Evolutionary conservation across 1,140 invertebrate genomes (phyloP), one percentile per base, ranked within the genome.

Genomic region (Philopotamus ludificatus): DNA sequence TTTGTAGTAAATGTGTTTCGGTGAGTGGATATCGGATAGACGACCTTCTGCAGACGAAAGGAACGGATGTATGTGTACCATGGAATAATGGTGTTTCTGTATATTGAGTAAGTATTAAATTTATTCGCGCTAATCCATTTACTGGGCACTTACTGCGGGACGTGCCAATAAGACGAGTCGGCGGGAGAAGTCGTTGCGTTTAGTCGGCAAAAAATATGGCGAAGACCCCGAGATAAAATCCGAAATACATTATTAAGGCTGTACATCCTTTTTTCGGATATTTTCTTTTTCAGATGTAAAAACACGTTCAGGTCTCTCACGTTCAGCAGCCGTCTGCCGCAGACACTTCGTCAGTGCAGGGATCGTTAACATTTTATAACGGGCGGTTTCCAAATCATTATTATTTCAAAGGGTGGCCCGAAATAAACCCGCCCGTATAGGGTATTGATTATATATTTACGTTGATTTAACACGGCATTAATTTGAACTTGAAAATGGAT

Each of bases 211-310:
- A 50, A 50, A 50, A 50, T n/a, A n/a, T n/a, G 20, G 20, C 15
- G 15, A 50, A 50, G 23, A 50, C 15, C 47, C 4, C 50, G 21
- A 28, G 23, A 53, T 53, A 53, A 53, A 53, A 53, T 53, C 50
- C 22, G 16, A 53, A 53, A 53, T 28, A 53, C 50, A 53, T 53
- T 53, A 53, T 53, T 53, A 53, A 53, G 9, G 50, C 21, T n/a
- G 50, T 53, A 53, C 50, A 53, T 53, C 23, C 22, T 28, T 26
- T n/a, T 53, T 53, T 53, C 23, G 1, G 28, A 34, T 3, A n/a
- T 25, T 53, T 53, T 49, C 23, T 49, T 53, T 26, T 53, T 53
- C 50, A 10, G 25, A 34, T 34, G 39, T 55, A 55, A 55, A n/a
- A 55, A 55, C 51, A 55, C 51, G n/a, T 34, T 15, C 23, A 4